A percentile compares a stretch with the other conserved stretches of the same genome.
phyloP scores from a whole-genome alignment of 2,113 vertebrate genomes.

The Hippotragus niger region DNA sequence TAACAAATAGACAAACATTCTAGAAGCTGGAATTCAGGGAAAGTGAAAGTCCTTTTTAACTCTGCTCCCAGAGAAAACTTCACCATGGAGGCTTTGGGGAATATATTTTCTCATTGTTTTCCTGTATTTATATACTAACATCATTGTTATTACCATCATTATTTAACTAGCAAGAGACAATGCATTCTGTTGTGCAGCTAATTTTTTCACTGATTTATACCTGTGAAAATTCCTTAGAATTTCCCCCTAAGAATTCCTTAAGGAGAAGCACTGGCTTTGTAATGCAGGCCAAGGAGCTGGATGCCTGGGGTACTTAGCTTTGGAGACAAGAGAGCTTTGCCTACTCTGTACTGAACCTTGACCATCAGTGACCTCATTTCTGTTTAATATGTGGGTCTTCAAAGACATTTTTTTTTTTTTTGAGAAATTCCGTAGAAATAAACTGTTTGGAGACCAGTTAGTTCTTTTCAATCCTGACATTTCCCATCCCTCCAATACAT shows the following conservation, averaged over 20 bases:
- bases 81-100: not conserved
- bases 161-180: not conserved
- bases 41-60: conserved; percentile 8
- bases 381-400: conserved; percentile 23
- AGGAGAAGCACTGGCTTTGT: not conserved
- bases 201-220: not conserved
- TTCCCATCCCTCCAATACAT: conserved; percentile 10
- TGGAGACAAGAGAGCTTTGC: not conserved
- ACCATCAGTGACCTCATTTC: conserved; percentile 24
- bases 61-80: not conserved
- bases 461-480: conserved; percentile 7
- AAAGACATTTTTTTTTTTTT: not conserved
- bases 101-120: not conserved
- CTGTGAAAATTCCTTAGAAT: not conserved
- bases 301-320: not conserved
- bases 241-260: not conserved
- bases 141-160: not conserved
- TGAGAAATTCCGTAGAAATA: conserved; percentile 11
- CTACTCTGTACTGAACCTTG: not conserved
- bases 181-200: not conserved
- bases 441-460: not conserved
- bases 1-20: conserved; percentile 1
- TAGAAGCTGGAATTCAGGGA: conserved; percentile 30
- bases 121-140: not conserved
- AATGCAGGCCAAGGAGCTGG: not conserved